Conservation (phyloP, 2,797 vertebrate genomes). For the Oceanodroma leucorhoa region DNA sequence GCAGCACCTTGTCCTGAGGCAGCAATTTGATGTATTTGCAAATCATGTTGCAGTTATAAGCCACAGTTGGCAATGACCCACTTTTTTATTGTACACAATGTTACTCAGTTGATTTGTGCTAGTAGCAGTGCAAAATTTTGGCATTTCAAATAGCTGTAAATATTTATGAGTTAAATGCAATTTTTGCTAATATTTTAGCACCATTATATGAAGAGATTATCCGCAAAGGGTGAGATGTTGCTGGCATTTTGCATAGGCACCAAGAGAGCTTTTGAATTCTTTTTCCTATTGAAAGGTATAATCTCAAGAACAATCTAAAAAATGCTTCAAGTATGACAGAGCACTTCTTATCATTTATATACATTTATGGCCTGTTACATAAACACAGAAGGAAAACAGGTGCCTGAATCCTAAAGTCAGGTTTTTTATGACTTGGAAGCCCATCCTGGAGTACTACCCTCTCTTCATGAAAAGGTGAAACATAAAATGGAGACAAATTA, state of each 20-base stretch:
- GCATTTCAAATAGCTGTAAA: conserved; percentile 65
- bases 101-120: conserved; percentile 35
- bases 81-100: conserved; percentile 39
- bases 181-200: conserved; percentile 52
- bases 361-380: not conserved
- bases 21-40: conserved; percentile 67
- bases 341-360: not conserved
- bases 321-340: not conserved
- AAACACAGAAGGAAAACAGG: not conserved
- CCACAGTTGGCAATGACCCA: conserved; percentile 59
- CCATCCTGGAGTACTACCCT: not conserved
- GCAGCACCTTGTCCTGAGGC: conserved; percentile 60
- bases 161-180: conserved; percentile 43
- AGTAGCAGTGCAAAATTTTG: not conserved
- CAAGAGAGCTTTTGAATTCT: not conserved
- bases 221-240: conserved; percentile 20
- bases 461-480: not conserved
- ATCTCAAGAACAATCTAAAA: not conserved
- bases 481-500: not conserved
- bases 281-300: not conserved
- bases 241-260: not conserved
- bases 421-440: not conserved
- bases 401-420: not conserved
- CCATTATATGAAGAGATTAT: not conserved
- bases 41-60: conserved; percentile 53